These are phyloP conservation scores for Lapara coniferarum DNA, from an alignment of 2,888 invertebrate genomes.

Conservation along the genomic window DNA sequence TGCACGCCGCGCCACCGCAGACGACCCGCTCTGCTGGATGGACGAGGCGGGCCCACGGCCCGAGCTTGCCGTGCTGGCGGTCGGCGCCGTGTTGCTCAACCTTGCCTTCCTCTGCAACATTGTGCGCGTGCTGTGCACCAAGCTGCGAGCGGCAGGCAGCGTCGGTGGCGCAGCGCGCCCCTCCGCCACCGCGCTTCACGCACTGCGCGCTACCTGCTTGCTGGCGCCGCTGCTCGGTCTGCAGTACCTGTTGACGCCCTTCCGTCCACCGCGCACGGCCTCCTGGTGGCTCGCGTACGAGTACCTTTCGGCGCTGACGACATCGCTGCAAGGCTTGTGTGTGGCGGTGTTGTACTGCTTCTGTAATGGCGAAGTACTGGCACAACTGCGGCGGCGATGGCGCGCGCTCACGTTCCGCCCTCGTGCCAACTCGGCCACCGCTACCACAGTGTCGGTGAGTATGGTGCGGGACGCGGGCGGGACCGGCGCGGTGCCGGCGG, in stretches of 20 bases:
- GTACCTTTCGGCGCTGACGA: conserved; percentile 92
- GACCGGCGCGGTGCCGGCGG: conserved; percentile 8
- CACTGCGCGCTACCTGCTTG: conserved; percentile 92
- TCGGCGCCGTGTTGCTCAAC: conserved; percentile 91
- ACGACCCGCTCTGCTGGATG: conserved; percentile 86
- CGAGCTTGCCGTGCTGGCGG: conserved; percentile 91
- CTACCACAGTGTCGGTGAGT: conserved; percentile 94
- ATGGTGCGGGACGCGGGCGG: conserved; percentile 39
- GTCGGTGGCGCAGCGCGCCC: conserved; percentile 84
- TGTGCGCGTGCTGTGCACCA: conserved; percentile 92
- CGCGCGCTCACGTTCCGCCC: conserved; percentile 91
- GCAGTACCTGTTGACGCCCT: conserved; percentile 94
- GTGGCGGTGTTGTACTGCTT: conserved; percentile 97
- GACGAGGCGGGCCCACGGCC: conserved; percentile 87
- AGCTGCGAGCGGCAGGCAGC: conserved; percentile 89
- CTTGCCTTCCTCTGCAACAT: conserved; percentile 94
- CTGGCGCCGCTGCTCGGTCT: conserved; percentile 95
- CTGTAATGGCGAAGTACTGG: conserved; percentile 97
- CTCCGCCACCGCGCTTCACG: conserved; percentile 89
- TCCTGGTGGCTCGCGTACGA: conserved; percentile 92
- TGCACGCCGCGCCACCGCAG: conserved; percentile 84
- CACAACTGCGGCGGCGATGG: conserved; percentile 93
- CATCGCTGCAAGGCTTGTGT: conserved; percentile 96
- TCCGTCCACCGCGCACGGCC: conserved; percentile 88
- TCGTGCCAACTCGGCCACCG: conserved; percentile 92